phyloP scores from a whole-genome alignment of 2,113 vertebrate species.

The Heloderma charlesbogerti region DNA sequence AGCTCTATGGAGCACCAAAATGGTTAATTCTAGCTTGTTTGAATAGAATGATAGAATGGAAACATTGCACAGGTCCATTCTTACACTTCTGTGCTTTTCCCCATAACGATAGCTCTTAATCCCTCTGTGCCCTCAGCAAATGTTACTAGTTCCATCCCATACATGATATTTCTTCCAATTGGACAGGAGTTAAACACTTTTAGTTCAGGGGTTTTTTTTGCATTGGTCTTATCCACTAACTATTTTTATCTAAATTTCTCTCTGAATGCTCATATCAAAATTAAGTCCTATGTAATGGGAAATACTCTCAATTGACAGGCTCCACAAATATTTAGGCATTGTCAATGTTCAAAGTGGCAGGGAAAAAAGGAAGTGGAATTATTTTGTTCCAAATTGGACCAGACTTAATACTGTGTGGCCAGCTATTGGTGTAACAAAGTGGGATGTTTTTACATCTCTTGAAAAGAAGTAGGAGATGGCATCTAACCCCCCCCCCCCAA shows the following conservation, averaged over 20 bases:
- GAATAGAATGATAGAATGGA: background rate
- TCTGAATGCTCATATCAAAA: too few species aligned
- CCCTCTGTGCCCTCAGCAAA: background rate
- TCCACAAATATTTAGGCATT: background rate
- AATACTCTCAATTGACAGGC: background rate
- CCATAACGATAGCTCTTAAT: background rate
- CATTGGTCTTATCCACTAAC: too few species aligned
- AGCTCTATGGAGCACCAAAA: too few species aligned
- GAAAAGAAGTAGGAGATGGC: background rate
- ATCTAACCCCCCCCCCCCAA: background rate
- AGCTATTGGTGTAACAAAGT: background rate
- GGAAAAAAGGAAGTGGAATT: background rate
- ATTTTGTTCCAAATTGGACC: background rate
- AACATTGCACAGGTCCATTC: background rate
- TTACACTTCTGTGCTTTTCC: background rate
- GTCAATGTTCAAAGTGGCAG: background rate
- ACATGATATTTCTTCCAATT: too few species aligned
- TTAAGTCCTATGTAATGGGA: too few species aligned
- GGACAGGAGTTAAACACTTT: too few species aligned
- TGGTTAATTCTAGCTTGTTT: too few species aligned
- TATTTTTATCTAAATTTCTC: too few species aligned
- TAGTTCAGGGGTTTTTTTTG: too few species aligned
- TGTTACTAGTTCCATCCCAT: too few species aligned
- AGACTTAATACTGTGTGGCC: background rate
- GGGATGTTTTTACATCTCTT: background rate